Conservation (phyloP, 1,140 invertebrate genomes). For the Campodea augens region DNA sequence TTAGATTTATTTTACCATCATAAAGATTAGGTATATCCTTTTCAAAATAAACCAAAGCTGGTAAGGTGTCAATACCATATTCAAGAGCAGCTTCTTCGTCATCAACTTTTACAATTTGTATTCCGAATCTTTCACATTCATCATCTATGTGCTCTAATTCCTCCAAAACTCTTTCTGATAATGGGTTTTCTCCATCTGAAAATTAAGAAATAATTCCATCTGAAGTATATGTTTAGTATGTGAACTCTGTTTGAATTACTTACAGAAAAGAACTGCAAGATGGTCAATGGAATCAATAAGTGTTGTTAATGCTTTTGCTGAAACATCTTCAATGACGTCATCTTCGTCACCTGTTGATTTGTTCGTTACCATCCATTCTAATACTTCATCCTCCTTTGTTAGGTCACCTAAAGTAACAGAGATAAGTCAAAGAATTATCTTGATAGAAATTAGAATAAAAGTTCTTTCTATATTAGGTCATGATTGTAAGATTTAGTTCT, state of each 20-base stretch:
- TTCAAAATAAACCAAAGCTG: slow-evolving; percentile 80
- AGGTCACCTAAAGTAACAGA: slow-evolving; percentile 56
- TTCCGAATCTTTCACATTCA: slow-evolving; percentile 75
- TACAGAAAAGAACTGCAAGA: slow-evolving; percentile 83
- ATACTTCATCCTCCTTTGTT: slow-evolving; percentile 72
- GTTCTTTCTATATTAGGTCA: too few relatives aligned
- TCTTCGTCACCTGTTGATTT: slow-evolving; percentile 83
- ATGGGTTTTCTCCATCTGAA: slow-evolving; percentile 59
- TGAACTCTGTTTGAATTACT: too few relatives aligned
- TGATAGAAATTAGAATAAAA: too few relatives aligned
- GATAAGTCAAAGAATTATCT: slow-evolving; percentile 1
- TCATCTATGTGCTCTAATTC: slow-evolving; percentile 85
- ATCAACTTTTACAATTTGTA: slow-evolving; percentile 86
- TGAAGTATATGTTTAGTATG: too few relatives aligned
- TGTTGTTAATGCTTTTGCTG: slow-evolving; percentile 63
- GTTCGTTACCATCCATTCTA: slow-evolving; percentile 82
- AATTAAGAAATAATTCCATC: too few relatives aligned
- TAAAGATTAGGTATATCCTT: slow-evolving; percentile 82
- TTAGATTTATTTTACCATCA: slow-evolving; percentile 39
- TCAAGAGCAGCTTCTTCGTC: slow-evolving; percentile 58
- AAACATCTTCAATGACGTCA: slow-evolving; percentile 84
- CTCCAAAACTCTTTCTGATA: slow-evolving; percentile 51
- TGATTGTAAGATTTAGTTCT: too few relatives aligned
- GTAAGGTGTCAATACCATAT: slow-evolving; percentile 67
- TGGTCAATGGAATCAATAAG: slow-evolving; percentile 78